Evolutionary conservation across 2,113 vertebrate genomes (phyloP).

Genomic region (Myocastor coypus): DNA sequence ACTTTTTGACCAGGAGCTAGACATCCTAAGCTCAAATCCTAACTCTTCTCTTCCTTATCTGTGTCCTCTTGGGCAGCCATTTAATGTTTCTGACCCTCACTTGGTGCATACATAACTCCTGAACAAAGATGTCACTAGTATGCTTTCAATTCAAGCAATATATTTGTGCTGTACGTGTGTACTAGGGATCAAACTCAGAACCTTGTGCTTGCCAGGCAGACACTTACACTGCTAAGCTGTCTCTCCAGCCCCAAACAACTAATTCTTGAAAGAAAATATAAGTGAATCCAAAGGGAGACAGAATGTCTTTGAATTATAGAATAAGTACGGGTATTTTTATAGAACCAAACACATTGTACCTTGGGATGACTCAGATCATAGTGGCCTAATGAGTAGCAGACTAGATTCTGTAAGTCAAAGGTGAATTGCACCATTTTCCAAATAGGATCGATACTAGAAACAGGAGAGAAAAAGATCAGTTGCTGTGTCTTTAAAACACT

Average conservation of each 20-base stretch:
- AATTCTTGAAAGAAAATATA: constrained; percentile 31
- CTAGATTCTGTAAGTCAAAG: not conserved
- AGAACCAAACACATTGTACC: not conserved
- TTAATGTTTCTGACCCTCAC: not conserved
- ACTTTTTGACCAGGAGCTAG: not conserved
- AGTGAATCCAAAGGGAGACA: not conserved
- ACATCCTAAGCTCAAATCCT: not conserved
- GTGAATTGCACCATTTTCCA: not conserved
- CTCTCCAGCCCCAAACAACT: not conserved
- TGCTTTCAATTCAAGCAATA: not conserved
- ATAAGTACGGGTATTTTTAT: not conserved
- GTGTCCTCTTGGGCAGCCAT: not conserved
- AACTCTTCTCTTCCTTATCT: not conserved
- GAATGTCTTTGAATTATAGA: not conserved
- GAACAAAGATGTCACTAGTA: not conserved
- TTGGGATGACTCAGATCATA: not conserved
- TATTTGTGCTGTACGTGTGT: too few species aligned
- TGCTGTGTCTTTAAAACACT: not conserved
- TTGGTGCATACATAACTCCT: not conserved
- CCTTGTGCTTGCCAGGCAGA: too few species aligned
- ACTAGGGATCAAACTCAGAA: too few species aligned
- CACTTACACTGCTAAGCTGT: too few species aligned
- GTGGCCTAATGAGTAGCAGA: not conserved
- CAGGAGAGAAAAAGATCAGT: not conserved
- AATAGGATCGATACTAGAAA: not conserved